Percentiles rank a stretch among this genome's conserved stretches.
Evolutionary conservation across 1,140 invertebrate species (phyloP).

Genomic region (Drosophila obscura): DNA sequence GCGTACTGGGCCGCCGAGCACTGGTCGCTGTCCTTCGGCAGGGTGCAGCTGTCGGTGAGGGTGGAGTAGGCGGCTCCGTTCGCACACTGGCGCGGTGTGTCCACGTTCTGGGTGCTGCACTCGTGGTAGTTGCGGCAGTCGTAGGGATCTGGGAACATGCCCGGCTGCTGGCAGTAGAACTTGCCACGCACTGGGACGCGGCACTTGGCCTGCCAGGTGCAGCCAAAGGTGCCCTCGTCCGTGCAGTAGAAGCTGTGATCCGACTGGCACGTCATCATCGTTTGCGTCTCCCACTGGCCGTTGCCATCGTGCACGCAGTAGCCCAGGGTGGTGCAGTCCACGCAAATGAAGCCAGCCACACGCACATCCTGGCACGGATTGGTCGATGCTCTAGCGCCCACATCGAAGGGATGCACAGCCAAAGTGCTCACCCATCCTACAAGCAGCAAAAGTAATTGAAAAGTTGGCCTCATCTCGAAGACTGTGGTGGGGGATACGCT

Average conservation of each 20-base stretch:
- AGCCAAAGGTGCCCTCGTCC: conserved; percentile 65
- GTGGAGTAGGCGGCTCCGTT: conserved; percentile 64
- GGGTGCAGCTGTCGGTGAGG: conserved; percentile 43
- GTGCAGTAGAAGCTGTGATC: conserved; percentile 68
- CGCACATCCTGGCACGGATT: conserved; percentile 69
- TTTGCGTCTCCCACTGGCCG: conserved; percentile 59
- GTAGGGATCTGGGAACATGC: conserved; percentile 82
- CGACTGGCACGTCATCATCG: conserved; percentile 53
- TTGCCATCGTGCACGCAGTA: conserved; percentile 52
- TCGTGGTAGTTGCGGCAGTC: conserved; percentile 81
- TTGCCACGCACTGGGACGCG: conserved; percentile 58
- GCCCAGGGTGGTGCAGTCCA: conserved; percentile 64
- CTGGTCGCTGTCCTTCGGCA: conserved; percentile 45
- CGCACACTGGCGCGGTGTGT: conserved; percentile 55
- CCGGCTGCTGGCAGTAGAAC: conserved; percentile 67
- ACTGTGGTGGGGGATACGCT: conserved; percentile 19
- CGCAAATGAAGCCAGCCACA: conserved; percentile 60
- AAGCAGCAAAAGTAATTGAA: conserved; percentile 11
- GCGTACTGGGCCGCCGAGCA: conserved; percentile 58
- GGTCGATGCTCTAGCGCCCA: conserved; percentile 1
- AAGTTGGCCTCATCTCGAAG: conserved; percentile 32
- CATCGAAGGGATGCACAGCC: neutral
- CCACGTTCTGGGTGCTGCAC: conserved; percentile 59
- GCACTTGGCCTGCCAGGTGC: conserved; percentile 61
- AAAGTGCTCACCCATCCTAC: neutral